These are phyloP conservation scores for Cotesia vestalis DNA, from an alignment of 1,140 invertebrate species.

Conservation along the genomic window DNA sequence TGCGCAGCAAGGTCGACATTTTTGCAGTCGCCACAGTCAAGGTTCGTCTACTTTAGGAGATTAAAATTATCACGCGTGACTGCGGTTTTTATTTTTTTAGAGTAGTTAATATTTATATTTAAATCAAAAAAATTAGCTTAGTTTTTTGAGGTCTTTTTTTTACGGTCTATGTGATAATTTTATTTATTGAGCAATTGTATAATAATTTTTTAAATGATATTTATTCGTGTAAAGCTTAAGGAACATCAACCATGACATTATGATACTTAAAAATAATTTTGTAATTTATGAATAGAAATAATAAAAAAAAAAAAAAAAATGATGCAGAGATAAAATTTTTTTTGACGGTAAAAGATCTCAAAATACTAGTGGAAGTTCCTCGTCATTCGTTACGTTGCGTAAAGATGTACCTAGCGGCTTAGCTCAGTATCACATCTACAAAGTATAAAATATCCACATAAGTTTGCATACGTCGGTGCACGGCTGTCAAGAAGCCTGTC, in stretches of 20 bases:
- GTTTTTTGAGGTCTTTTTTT: background rate
- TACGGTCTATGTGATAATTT: slow-evolving; percentile 5
- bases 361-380: slow-evolving; percentile 5
- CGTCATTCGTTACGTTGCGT: slow-evolving; percentile 8
- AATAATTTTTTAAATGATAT: slow-evolving; percentile 17
- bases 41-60: slow-evolving; percentile 42
- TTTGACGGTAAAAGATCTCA: too few relatives aligned
- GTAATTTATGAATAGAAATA: background rate
- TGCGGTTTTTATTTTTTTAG: slow-evolving; percentile 5
- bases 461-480: slow-evolving; percentile 19
- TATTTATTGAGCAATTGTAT: background rate
- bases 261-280: slow-evolving; percentile 16
- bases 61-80: slow-evolving; percentile 19
- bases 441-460: slow-evolving; percentile 31
- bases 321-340: too few relatives aligned
- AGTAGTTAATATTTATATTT: too few relatives aligned
- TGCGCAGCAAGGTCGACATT: slow-evolving; percentile 39
- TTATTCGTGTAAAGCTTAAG: slow-evolving; percentile 1
- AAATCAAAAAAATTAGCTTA: too few relatives aligned
- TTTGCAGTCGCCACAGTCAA: slow-evolving; percentile 45
- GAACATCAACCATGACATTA: slow-evolving; percentile 11
- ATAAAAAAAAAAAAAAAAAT: too few relatives aligned
- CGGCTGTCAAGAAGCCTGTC: slow-evolving; percentile 36
- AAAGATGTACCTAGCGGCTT: slow-evolving; percentile 15
- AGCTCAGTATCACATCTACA: slow-evolving; percentile 18